Base-by-base conservation (phyloP, 1,140 invertebrate species). In the Ectropis grisescens region DNA sequence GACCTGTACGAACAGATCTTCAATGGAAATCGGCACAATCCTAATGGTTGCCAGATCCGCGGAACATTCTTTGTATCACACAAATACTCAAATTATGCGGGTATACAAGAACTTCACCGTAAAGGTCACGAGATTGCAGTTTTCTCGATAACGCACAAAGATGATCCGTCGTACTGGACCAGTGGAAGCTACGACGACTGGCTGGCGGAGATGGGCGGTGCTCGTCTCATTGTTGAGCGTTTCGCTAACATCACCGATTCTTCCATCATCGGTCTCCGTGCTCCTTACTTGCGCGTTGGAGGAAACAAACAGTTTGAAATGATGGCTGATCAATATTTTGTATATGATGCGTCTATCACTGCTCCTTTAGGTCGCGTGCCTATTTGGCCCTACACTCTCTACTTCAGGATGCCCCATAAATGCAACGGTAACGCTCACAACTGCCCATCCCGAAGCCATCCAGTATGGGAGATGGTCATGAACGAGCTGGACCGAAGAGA, bases 401-500 rank as follows among this genome's bases (percentile, higher is more conserved):
- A 96, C 84, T 97, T 95, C 89, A 86, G 93, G 14, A 96, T 97
- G 92, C 94, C 95, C 0, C 94, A 96, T 75, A 95, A 94, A 68
- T 97, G 95, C 70, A 94, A 95, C 69, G 94, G 94, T 44, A 96
- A 96, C 69, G 92, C 92, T 9, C 91, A 95, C 53, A 96, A 95
- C 61, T 96, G 94, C 61, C 94, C 95, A 11, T 94, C 92, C 14
- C 85, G 93, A 57, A 93, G 91, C 44, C 94, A 96, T 55, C 93
- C 94, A 22, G 92, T 96, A 24, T 97, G 94, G 94, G 94, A 97
- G 82, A 96, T 97, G 88, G 94, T 96, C 13, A 95, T 97, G 92
- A 97, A 96, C 78, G 94, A 96, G 72, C 76, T 97, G 47, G 94
- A 97, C 82, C 88, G 94, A 69, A 87, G 95, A 72, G 94, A 96